Conservation (phyloP, 2,888 invertebrate species). For the Apotomis turbidana region DNA sequence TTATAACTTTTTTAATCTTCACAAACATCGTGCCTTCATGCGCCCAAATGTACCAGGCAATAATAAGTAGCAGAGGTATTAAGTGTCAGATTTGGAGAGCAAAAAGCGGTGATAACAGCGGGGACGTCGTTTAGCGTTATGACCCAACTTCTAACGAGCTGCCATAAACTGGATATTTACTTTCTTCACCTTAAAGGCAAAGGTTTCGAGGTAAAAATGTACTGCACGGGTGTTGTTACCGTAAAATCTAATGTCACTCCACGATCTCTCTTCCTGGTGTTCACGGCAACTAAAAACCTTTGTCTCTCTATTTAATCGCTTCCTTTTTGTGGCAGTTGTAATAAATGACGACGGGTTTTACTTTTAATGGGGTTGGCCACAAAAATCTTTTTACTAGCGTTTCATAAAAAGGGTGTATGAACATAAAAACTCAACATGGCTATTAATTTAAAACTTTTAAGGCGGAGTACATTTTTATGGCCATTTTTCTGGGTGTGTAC, state of each 20-base stretch:
- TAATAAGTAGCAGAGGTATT: constrained; percentile 69
- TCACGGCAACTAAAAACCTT: constrained; percentile 21
- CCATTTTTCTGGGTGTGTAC: not conserved
- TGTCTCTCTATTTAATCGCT: constrained; percentile 41
- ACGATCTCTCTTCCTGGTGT: constrained; percentile 44
- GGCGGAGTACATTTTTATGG: not conserved
- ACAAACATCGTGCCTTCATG: constrained; percentile 29
- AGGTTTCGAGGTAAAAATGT: constrained; percentile 58
- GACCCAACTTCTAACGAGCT: constrained; percentile 78
- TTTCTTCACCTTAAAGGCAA: constrained; percentile 59
- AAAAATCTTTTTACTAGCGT: constrained; percentile 39
- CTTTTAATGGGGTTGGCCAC: constrained; percentile 36
- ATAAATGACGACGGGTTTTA: constrained; percentile 38
- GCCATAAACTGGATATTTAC: constrained; percentile 79
- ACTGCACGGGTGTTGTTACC: constrained; percentile 50
- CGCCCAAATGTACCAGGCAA: constrained; percentile 59
- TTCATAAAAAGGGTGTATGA: constrained; percentile 38
- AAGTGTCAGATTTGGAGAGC: constrained; percentile 69
- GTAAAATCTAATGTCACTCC: constrained; percentile 67
- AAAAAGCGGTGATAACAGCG: constrained; percentile 67
- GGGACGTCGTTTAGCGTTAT: constrained; percentile 73
- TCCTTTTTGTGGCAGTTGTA: constrained; percentile 31
- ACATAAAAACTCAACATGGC: constrained; percentile 23
- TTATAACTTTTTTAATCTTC: constrained; percentile 40
- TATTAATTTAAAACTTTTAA: constrained; percentile 33